phyloP scores from a whole-genome alignment of 2,797 vertebrate genomes.

The Denticeps clupeoides region DNA sequence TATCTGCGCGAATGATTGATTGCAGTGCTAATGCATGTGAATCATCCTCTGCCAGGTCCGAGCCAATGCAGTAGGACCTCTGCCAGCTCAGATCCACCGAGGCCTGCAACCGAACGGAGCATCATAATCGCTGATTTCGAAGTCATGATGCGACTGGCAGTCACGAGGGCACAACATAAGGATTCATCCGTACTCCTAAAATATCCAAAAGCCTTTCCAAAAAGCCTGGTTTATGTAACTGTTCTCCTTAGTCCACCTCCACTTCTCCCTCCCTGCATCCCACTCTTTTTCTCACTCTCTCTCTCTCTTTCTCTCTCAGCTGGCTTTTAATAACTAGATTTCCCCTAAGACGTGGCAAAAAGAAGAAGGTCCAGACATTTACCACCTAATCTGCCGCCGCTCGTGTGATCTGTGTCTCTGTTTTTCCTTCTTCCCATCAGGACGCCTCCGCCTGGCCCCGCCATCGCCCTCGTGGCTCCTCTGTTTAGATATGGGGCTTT shows the following conservation, averaged over 20 bases:
- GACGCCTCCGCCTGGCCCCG: conserved; percentile 1
- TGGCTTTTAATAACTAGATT: conserved; percentile 11
- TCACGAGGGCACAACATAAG: too few relatives aligned
- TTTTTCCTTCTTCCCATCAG: conserved; percentile 6
- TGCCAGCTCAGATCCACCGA: background rate
- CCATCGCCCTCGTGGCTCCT: background rate
- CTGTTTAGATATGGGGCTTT: background rate
- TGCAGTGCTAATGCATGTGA: background rate
- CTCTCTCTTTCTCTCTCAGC: background rate
- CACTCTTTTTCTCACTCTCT: background rate
- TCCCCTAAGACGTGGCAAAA: too few relatives aligned
- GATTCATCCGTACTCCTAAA: background rate
- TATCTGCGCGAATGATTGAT: too few relatives aligned
- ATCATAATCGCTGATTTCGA: too few relatives aligned
- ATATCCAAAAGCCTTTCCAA: conserved; percentile 14
- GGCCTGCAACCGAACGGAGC: too few relatives aligned
- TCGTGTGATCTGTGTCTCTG: background rate
- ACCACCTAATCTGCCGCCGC: too few relatives aligned
- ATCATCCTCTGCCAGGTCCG: conserved; percentile 6
- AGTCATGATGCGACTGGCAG: too few relatives aligned
- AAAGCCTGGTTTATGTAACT: conserved; percentile 29
- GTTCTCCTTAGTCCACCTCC: conserved; percentile 19
- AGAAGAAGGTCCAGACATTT: too few relatives aligned
- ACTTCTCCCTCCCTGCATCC: conserved; percentile 12
- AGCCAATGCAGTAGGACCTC: conserved; percentile 5